Evolutionary conservation across 2,113 vertebrate species (phyloP), one percentile per base, ranked within the genome.

Genomic region (Alectura lathami): DNA sequence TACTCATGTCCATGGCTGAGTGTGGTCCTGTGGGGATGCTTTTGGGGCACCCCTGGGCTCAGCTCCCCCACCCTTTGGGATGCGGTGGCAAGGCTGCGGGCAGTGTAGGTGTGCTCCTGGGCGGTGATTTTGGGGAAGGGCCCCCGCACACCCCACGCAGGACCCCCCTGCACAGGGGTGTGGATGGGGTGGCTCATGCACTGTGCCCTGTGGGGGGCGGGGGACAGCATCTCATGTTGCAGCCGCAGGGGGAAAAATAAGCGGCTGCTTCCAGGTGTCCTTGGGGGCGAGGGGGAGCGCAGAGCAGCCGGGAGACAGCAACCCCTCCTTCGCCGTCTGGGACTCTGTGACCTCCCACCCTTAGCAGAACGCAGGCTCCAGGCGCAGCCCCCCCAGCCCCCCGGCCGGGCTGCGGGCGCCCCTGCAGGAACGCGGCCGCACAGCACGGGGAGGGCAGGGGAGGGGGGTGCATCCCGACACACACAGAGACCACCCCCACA

Each of bases 161-260:
- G 32, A 50, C 1, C 0, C 1, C 0, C 0, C 3, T 30, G 17
- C 53, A 11, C 53, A 30, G 29, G 36, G 23, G 29, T n/a, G n/a
- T n/a, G n/a, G n/a, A n/a, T n/a, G n/a, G n/a, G n/a, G n/a, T n/a
- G n/a, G n/a, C n/a, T n/a, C n/a, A n/a, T n/a, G n/a, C n/a, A n/a
- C n/a, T n/a, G n/a, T n/a, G n/a, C n/a, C n/a, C n/a, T n/a, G n/a
- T n/a, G n/a, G n/a, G 68, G 26, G 51, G 13, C 6, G 2, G 29
- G 57, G n/a, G 29, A 47, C 64, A 92, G 68, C 11, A 5, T 66
- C 81, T 36, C 6, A 34, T 88, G 67, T 91, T 2, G 42, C 45
- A 94, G 62, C 50, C 3, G 0, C 5, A 0, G 88, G 76, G 64
- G 24, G 3, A 68, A 56, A 85, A 86, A 86, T n/a, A 29, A 73